phyloP scores from a whole-genome alignment of 2,113 vertebrate genomes.

The Ursus arctos region DNA sequence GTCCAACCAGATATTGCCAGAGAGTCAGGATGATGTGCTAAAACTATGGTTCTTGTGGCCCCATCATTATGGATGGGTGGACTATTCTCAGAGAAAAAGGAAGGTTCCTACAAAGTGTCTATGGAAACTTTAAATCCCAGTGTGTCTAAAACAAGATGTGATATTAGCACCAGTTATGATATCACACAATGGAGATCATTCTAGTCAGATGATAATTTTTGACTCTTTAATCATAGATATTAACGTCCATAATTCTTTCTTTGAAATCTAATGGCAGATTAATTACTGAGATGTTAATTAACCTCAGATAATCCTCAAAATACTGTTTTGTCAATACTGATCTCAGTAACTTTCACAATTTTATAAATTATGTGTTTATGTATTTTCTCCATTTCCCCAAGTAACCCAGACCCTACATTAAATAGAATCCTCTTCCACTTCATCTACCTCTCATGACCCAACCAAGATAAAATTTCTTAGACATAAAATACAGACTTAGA shows the following conservation, averaged over 20 bases:
- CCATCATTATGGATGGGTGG: neutral
- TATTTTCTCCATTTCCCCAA: neutral
- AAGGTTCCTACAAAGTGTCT: neutral
- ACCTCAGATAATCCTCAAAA: slow-evolving; percentile 18
- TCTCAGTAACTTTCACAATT: neutral
- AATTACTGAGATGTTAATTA: neutral
- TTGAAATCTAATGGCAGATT: neutral
- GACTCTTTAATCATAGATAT: neutral
- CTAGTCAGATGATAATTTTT: neutral
- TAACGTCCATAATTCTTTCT: neutral
- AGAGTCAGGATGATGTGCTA: neutral
- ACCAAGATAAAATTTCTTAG: neutral
- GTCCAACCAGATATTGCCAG: neutral
- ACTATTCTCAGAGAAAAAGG: neutral
- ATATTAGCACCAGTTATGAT: neutral
- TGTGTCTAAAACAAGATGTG: neutral
- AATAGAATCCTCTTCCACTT: neutral
- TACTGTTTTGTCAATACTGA: neutral
- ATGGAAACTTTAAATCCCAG: neutral
- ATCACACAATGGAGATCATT: neutral
- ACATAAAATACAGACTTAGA: neutral
- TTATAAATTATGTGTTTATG: neutral
- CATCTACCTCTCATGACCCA: neutral
- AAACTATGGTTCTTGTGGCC: neutral
- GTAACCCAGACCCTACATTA: neutral